Percentiles rank a stretch among this genome's conserved stretches.
These are phyloP conservation scores for Oxyura jamaicensis DNA, from an alignment of 2,113 vertebrate species.

Conservation along the genomic window DNA sequence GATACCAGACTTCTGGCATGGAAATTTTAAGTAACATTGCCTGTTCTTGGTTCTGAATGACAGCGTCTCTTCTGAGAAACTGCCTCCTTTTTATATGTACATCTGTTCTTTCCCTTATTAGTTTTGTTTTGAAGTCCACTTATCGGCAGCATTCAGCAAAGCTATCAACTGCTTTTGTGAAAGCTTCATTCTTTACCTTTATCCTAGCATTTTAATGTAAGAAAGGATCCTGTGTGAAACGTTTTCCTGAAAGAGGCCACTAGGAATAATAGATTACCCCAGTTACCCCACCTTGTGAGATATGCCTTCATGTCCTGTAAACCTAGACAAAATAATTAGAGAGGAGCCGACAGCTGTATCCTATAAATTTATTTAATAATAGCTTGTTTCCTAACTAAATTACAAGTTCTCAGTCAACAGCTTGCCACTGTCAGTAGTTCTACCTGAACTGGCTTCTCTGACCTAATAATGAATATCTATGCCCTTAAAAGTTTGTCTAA, in stretches of 20 bases:
- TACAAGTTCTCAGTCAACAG: not conserved
- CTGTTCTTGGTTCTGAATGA: not conserved
- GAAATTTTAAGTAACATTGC: not conserved
- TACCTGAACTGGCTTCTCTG: not conserved
- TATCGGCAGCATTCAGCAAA: not conserved
- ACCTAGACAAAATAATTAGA: not conserved
- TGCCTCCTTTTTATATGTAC: not conserved
- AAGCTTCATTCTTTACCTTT: slow-evolving; percentile 21
- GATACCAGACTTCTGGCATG: not conserved
- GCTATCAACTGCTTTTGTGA: not conserved
- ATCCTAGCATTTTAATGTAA: not conserved
- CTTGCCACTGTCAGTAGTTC: not conserved
- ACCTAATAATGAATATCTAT: not conserved
- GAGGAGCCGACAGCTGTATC: not conserved
- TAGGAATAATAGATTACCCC: not conserved
- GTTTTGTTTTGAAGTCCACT: not conserved
- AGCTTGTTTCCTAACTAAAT: not conserved
- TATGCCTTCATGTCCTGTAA: not conserved
- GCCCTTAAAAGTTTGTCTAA: not conserved
- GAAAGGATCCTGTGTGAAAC: not conserved
- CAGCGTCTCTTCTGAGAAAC: not conserved
- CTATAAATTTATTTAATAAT: not conserved
- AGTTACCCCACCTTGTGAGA: not conserved
- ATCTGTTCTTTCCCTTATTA: slow-evolving; percentile 13
- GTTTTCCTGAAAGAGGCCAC: not conserved